These are phyloP conservation scores for Sminthurides bifidus DNA, from an alignment of 1,140 invertebrate genomes.

Conservation along the genomic window DNA sequence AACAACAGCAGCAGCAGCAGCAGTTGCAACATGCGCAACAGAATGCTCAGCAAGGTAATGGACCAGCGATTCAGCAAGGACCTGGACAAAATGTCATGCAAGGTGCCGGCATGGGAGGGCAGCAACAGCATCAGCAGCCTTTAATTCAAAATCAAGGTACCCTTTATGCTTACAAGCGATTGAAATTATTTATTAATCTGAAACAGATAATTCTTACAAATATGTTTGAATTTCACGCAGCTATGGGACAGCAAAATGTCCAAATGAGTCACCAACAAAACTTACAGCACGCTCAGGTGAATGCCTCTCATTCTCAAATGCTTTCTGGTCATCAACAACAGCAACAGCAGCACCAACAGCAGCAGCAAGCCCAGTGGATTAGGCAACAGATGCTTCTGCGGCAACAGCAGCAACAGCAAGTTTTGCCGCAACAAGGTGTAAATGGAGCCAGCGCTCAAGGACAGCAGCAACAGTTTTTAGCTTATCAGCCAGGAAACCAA, in stretches of 20 bases:
- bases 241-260: constrained; percentile 20
- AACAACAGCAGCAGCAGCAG: constrained; percentile 36
- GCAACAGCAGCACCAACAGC: constrained; percentile 39
- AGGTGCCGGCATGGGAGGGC: constrained; percentile 15
- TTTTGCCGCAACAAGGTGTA: constrained; percentile 25
- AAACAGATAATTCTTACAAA: not conserved
- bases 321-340: constrained; percentile 42
- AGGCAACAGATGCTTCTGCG: constrained; percentile 38
- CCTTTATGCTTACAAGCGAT: constrained; percentile 29
- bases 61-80: constrained; percentile 17
- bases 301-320: constrained; percentile 39
- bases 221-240: constrained; percentile 28
- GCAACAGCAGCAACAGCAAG: constrained; percentile 39
- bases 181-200: constrained; percentile 37
- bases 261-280: constrained; percentile 33
- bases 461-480: constrained; percentile 46
- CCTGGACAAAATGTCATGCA: constrained; percentile 21
- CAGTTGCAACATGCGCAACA: constrained; percentile 40
- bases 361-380: constrained; percentile 38
- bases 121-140: constrained; percentile 40
- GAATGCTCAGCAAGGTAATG: constrained; percentile 37
- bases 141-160: constrained; percentile 42
- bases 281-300: constrained; percentile 31
- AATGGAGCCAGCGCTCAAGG: constrained; percentile 32
- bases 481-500: constrained; percentile 43